A percentile compares a stretch with the other conserved stretches of the same genome.
These are phyloP conservation scores for Tanypteryx hageni DNA, from an alignment of 2,888 invertebrate species.

Conservation along the genomic window DNA sequence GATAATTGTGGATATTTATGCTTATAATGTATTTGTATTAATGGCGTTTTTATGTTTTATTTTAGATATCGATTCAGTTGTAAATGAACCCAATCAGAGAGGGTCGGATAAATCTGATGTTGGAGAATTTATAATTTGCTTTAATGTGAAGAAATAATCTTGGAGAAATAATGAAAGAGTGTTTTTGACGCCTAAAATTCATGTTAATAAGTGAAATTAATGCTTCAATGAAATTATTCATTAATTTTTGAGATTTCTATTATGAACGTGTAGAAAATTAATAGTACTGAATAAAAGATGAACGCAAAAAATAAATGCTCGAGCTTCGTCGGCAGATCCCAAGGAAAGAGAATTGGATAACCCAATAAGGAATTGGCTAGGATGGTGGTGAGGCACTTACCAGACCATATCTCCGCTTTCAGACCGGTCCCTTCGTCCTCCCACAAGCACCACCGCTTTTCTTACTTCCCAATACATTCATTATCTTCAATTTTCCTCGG, in stretches of 20 bases:
- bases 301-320: not conserved
- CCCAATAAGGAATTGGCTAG: constrained; percentile 58
- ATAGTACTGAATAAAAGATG: constrained; percentile 40
- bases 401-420: constrained; percentile 13
- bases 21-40: no score
- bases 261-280: constrained; percentile 18
- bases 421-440: not conserved
- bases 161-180: not conserved
- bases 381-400: constrained; percentile 47
- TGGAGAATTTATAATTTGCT: no score
- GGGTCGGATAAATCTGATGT: no score
- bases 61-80: no score
- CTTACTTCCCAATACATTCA: not conserved
- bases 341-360: constrained; percentile 37
- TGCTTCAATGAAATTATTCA: not conserved
- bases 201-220: not conserved
- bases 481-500: constrained; percentile 35
- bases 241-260: not conserved
- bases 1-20: no score
- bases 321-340: constrained; percentile 13
- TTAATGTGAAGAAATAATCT: not conserved
- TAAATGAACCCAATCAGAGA: no score
- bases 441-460: not conserved
- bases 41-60: no score
- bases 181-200: not conserved